Base-by-base conservation (phyloP, 2,113 vertebrate species). In the Spea multiplicata region DNA sequence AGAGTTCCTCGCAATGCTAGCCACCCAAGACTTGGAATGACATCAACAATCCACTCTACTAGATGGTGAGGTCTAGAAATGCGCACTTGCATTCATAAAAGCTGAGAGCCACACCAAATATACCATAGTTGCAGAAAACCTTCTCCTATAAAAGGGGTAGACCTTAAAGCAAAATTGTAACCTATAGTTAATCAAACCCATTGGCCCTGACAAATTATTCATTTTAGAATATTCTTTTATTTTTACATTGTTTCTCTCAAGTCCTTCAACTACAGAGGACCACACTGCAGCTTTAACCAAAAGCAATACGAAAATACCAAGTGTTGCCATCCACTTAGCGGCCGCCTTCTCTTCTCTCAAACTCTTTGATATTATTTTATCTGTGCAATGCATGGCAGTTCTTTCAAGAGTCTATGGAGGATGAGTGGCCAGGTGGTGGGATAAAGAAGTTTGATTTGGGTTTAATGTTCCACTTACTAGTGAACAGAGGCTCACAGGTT, bases 51-150 rank as follows among this genome's bases (percentile, higher is more conserved):
- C 48, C 14, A 71, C 3, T 3, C 7, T 65, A 65, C 44, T 47
- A 65, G 76, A 66, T 55, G 9, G 8, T 66, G 17, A 66, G 47
- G 14, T 73, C n/a, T 76, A 30, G 50, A 69, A 76, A 44, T 10
- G 59, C 12, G 5, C 7, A 9, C 44, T 69, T 59, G 71, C 44
- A 61, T 47, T 10, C 71, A 73, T 16, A 57, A 78, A 72, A 52
- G 68, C 57, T 9, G 45, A 65, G n/a, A 75, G 30, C 70, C 49
- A 71, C 49, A 78, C 44, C 14, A 55, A 8, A 13, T 59, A 49
- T n/a, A 70, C 47, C n/a, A 17, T n/a, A 50, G 5, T 46, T 70
- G 46, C 8, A 49, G 67, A 6, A 50, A 14, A 70, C 8, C 3
- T 70, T n/a, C 3, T 67, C 44, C 8, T 8, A 49, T 4, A 5